A percentile compares a stretch with the other conserved stretches of the same genome.
phyloP scores from a whole-genome alignment of 2,888 invertebrate species.

The Epinotia bilunana region DNA sequence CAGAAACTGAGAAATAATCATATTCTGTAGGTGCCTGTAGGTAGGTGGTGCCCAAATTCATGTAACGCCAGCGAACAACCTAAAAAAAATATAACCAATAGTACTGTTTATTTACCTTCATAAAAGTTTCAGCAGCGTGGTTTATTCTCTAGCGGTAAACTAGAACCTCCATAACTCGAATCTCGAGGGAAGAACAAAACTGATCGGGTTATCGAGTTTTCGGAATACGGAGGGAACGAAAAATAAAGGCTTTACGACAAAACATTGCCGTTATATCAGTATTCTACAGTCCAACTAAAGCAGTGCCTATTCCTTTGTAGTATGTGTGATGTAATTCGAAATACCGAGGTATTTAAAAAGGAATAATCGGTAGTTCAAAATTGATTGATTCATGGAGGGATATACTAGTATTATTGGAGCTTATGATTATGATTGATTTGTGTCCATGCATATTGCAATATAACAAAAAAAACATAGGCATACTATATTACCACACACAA shows the following conservation, averaged over 20 bases:
- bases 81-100: constrained; percentile 27
- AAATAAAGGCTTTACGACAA: constrained; percentile 35
- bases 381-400: no score
- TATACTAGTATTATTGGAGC: no score
- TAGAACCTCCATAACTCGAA: constrained; percentile 39
- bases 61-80: not conserved
- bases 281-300: not conserved
- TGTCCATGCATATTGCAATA: no score
- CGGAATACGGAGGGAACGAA: constrained; percentile 27
- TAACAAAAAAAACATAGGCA: no score
- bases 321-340: no score
- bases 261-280: constrained; percentile 4
- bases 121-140: constrained; percentile 36
- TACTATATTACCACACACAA: no score
- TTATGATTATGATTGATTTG: no score
- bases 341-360: no score
- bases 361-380: no score
- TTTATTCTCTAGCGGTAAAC: constrained; percentile 40
- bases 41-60: not conserved
- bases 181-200: constrained; percentile 39
- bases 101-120: constrained; percentile 34
- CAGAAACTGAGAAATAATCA: not conserved
- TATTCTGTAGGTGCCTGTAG: not conserved
- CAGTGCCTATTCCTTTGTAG: not conserved
- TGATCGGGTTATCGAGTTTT: constrained; percentile 39